These are phyloP conservation scores for Chrysina gloriosa DNA, from an alignment of 2,888 invertebrate species.

Conservation along the genomic window DNA sequence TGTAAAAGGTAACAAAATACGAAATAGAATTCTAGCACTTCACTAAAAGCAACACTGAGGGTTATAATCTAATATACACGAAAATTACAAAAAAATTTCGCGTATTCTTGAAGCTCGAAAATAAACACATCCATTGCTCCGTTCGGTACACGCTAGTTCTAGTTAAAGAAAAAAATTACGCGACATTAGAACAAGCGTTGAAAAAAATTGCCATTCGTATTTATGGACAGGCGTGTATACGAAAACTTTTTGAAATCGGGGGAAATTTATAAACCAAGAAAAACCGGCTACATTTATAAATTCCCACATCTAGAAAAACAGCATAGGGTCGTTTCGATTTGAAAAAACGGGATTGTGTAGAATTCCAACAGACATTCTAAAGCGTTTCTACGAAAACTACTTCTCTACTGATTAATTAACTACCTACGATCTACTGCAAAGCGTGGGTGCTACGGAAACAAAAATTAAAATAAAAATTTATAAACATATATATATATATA, in stretches of 20 bases:
- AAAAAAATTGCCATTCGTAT: neutral
- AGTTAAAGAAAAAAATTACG: neutral
- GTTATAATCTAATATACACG: no score
- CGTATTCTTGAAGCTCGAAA: neutral
- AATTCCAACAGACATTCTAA: constrained; percentile 64
- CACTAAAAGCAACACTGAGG: no score
- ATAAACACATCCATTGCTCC: neutral
- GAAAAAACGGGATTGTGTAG: constrained; percentile 56
- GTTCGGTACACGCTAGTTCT: neutral
- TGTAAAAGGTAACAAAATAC: no score
- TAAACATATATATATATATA: constrained; percentile 20
- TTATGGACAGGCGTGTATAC: constrained; percentile 12
- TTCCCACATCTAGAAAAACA: constrained; percentile 31
- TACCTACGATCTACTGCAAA: constrained; percentile 51
- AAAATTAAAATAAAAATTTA: constrained; percentile 49
- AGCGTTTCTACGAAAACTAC: constrained; percentile 44
- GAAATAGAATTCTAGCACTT: no score
- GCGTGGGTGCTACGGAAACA: constrained; percentile 55
- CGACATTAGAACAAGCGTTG: constrained; percentile 31
- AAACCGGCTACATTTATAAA: constrained; percentile 17
- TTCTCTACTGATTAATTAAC: constrained; percentile 4
- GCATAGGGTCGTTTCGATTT: constrained; percentile 52
- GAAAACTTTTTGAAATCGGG: neutral
- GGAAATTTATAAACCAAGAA: constrained; percentile 26
- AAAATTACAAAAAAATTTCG: neutral